These are phyloP conservation scores for Monochamus saltuarius DNA, from an alignment of 1,140 invertebrate genomes.

Conservation along the genomic window DNA sequence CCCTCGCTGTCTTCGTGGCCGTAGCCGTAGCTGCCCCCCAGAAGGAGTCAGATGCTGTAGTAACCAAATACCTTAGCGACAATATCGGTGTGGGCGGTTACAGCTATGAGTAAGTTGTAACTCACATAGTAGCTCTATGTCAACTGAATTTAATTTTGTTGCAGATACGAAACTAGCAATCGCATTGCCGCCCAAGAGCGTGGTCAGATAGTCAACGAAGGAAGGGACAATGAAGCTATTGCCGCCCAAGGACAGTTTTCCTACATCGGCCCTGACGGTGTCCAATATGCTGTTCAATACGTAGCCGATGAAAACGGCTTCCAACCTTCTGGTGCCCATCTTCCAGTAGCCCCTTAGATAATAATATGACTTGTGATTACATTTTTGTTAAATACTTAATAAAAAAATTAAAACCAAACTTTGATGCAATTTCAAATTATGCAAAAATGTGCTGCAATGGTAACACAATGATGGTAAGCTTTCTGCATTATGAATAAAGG, in stretches of 20 bases:
- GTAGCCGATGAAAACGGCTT: too few relatives aligned
- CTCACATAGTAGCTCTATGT: not conserved
- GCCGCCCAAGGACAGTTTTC: conserved; percentile 65
- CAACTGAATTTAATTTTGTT: conserved; percentile 24
- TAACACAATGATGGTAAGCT: conserved; percentile 21
- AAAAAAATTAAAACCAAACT: not conserved
- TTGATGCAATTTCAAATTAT: not conserved
- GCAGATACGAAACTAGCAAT: conserved; percentile 67
- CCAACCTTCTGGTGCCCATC: conserved; percentile 63
- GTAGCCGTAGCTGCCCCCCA: conserved; percentile 47
- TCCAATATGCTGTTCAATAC: conserved; percentile 62
- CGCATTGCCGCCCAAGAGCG: conserved; percentile 65
- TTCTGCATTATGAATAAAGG: too few relatives aligned
- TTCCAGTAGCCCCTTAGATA: conserved; percentile 44
- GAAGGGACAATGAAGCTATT: conserved; percentile 59
- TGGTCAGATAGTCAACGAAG: conserved; percentile 59
- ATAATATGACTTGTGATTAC: conserved; percentile 4
- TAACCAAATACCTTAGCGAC: conserved; percentile 50
- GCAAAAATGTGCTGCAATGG: conserved; percentile 31
- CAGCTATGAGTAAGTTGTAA: conserved; percentile 55
- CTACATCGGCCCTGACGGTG: conserved; percentile 67
- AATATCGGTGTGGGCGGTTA: conserved; percentile 55
- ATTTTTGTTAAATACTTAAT: conserved; percentile 1
- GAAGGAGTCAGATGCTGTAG: conserved; percentile 39
- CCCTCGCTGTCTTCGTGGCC: conserved; percentile 43